Evolutionary conservation across 1,140 invertebrate species (phyloP), one percentile per base, ranked within the genome.

Genomic region (Arion vulgaris): DNA sequence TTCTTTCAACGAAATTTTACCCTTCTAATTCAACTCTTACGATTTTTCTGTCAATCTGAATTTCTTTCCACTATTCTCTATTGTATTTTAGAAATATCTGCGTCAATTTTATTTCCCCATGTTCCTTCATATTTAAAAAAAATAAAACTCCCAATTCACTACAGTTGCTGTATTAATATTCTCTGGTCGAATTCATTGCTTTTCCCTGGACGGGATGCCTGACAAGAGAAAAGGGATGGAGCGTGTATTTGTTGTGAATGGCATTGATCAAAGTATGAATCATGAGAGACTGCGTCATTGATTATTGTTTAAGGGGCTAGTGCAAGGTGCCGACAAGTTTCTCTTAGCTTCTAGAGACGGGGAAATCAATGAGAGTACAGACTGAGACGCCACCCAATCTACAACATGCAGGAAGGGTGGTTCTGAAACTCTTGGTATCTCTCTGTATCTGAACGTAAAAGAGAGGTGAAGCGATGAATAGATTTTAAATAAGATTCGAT

Each of bases 281-380:
- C 62, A 66, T 32, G 62, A 32, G 62, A 66, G 28, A 66, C 62
- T 11, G n/a, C 5, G 62, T 28, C 62, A 66, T 66, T 66, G 62
- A 66, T 66, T 66, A 66, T 66, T 66, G 62, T 66, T 66, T 28
- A 66, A 34, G 62, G 17, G 62, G 28, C 62, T 17, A 32, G 62
- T 66, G 62, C 62, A 66, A 66, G 62, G 62, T 66, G 62, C 17
- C 62, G 62, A 66, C 62, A 66, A 28, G 62, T 66, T 23, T 32
- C 32, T 32, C 62, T 66, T 28, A 32, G 62, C 62, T 66, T 32
- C 62, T 23, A 32, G n/a, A 34, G n/a, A 66, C 19, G 32, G 62
- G 62, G 19, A 66, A 66, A 66, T 66, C 62, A 17, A 66, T 66
- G n/a, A 32, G 9, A 28, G 62, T 32, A 32, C n/a, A 13, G n/a